Base-by-base conservation (phyloP, 2,113 vertebrate genomes). In the Cathartes aura region DNA sequence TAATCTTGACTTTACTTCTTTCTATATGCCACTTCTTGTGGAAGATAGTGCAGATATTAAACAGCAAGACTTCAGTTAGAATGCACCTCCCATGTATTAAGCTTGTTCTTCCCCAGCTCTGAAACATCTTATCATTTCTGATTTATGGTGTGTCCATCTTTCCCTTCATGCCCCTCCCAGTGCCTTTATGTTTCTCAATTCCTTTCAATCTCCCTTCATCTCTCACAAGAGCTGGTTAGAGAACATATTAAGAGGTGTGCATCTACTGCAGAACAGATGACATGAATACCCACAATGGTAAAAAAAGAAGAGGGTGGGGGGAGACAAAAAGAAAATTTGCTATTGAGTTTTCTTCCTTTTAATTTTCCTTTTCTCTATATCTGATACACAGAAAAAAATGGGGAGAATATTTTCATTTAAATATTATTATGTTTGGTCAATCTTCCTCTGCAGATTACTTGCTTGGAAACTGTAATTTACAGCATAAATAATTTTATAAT, bases 291-390 rank as follows among this genome's bases (percentile, higher is more conserved):
- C 0, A 64, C 6, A 70, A 32, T 20, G 11, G 29, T 30, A 42
- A 79, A 87, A 38, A 79, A 10, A 27, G 7, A 38, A 53, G 15
- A 19, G 10, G 3, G 1, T 4, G 1, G 2, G 1, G 12, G 9
- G 6, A 95, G 16, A 68, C 8, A 47, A 76, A 47, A 87, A 68
- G 6, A 80, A 52, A 58, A 64, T 60, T n/a, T 42, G 19, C 5
- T 59, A 2, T 3, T 48, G 34, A 64, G 4, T 38, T 82, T 63
- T 24, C 11, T 72, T 59, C 8, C 6, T 34, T 56, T 32, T 52
- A 47, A 29, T 63, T 72, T 75, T 84, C 8, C 27, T 75, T 85
- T 62, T 38, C 36, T 64, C 21, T 66, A 1, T 34, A 30, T 78
- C 8, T n/a, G 21, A 78, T 62, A 70, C 27, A 48, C 6, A 58